Conservation (phyloP, 92 coral and sea anemone genomes). For the Phenganax subtilis region DNA sequence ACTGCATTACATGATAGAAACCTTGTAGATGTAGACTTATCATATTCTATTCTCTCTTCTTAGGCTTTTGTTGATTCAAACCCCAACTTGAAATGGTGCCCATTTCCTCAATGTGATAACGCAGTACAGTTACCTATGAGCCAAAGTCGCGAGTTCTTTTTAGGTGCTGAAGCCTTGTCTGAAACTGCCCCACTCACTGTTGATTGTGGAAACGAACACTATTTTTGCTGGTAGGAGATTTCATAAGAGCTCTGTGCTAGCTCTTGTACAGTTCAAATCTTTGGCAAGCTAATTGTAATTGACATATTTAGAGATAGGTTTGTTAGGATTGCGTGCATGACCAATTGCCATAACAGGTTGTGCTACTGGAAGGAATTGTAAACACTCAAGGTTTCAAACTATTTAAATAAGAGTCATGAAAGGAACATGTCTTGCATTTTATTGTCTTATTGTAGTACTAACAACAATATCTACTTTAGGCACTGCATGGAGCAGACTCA, state of each 20-base stretch:
- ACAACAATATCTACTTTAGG: conserved; percentile 45
- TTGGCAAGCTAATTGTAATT: too few species aligned
- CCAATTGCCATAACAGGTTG: too few species aligned
- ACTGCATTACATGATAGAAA: background rate
- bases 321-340: too few species aligned
- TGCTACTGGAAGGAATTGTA: background rate
- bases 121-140: conserved; percentile 74
- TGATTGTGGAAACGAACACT: conserved; percentile 89
- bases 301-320: too few species aligned
- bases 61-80: conserved; percentile 98
- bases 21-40: background rate
- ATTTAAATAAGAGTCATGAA: background rate
- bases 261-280: background rate
- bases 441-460: background rate
- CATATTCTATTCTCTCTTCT: background rate
- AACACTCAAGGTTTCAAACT: too few species aligned
- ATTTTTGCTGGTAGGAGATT: conserved; percentile 80
- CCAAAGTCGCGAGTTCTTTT: background rate
- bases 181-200: conserved; percentile 74
- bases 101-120: conserved; percentile 90
- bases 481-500: conserved; percentile 83
- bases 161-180: conserved; percentile 40
- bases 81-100: conserved; percentile 93
- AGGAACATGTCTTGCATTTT: background rate
- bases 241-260: background rate